phyloP scores from a whole-genome alignment of 2,888 invertebrate species.

The Atherix ibis region DNA sequence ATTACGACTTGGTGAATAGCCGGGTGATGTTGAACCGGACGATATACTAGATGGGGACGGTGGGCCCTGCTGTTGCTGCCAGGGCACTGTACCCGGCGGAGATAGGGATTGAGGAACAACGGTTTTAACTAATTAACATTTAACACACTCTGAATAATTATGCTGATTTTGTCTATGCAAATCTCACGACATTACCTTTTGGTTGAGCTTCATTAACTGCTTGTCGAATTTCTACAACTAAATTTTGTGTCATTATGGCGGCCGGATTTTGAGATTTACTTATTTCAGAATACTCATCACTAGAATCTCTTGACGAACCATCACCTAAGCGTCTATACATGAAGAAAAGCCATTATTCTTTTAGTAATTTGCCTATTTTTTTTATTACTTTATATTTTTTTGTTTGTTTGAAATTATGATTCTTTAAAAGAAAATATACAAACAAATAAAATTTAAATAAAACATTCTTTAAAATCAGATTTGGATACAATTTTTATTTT shows the following conservation, averaged over 20 bases:
- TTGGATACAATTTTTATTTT: no score
- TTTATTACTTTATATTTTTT: no score
- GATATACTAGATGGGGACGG: slow-evolving; percentile 50
- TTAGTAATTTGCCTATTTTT: no score
- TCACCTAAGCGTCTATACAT: slow-evolving; percentile 28
- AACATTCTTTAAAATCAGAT: no score
- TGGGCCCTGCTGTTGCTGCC: slow-evolving; percentile 41
- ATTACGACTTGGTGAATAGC: slow-evolving; percentile 36
- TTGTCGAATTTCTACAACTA: slow-evolving; percentile 75
- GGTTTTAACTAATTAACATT: slow-evolving; percentile 44
- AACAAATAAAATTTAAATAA: no score
- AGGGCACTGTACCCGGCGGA: slow-evolving; percentile 45
- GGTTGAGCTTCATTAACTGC: slow-evolving; percentile 80
- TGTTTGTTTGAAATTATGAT: no score
- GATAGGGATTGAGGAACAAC: slow-evolving; percentile 45
- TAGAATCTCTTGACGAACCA: slow-evolving; percentile 41
- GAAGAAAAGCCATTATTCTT: not conserved
- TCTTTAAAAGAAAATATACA: no score
- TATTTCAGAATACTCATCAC: slow-evolving; percentile 45
- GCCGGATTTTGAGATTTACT: slow-evolving; percentile 43
- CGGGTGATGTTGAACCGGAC: slow-evolving; percentile 41
- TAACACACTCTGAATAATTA: no score
- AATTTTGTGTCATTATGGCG: slow-evolving; percentile 60
- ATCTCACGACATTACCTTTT: slow-evolving; percentile 60
- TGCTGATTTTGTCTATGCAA: slow-evolving; percentile 9